phyloP scores from a whole-genome alignment of 2,797 vertebrate genomes.

The Pelochelys cantorii region DNA sequence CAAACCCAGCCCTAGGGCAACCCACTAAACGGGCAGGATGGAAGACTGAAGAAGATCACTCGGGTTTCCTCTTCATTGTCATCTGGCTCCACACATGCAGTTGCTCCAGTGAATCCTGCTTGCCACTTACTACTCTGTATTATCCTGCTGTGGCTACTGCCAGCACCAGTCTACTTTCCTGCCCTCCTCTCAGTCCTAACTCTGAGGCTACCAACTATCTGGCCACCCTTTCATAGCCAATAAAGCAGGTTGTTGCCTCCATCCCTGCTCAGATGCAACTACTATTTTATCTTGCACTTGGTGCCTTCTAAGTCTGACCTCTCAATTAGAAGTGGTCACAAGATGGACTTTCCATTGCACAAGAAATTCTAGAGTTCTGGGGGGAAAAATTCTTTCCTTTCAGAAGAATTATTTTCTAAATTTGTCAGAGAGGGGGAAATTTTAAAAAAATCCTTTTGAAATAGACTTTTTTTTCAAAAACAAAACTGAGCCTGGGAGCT shows the following conservation, averaged over 20 bases:
- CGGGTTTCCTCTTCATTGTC: background rate
- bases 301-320: background rate
- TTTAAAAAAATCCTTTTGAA: background rate
- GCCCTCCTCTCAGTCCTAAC: background rate
- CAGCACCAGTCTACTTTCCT: background rate
- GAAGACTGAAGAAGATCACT: background rate
- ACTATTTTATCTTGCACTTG: background rate
- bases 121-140: background rate
- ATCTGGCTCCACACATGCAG: background rate
- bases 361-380: background rate
- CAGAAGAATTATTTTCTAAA: background rate
- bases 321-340: background rate
- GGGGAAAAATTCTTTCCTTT: background rate
- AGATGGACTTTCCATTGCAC: background rate
- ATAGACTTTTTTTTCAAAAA: background rate
- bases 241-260: background rate
- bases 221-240: background rate
- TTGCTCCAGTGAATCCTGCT: background rate
- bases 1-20: background rate
- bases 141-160: background rate
- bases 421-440: background rate
- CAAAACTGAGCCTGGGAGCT: background rate
- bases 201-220: background rate
- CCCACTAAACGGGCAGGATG: background rate
- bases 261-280: fast-evolving